Evolutionary conservation across 2,113 vertebrate species (phyloP).

Genomic region (Uria lomvia): DNA sequence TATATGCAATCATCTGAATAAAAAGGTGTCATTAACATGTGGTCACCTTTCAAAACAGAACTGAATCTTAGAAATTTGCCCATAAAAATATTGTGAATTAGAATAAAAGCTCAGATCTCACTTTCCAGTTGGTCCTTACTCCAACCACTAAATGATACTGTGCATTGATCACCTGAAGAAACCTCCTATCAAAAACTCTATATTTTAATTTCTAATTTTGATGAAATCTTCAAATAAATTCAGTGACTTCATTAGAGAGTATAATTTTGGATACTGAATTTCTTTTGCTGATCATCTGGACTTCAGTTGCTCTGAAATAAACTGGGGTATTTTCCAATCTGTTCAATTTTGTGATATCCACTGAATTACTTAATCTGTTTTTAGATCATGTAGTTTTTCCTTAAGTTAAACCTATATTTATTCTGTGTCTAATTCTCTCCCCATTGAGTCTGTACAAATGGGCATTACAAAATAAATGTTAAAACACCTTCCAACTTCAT

Average conservation of each 20-base stretch:
- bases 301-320: background rate
- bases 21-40: background rate
- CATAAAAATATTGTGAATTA: background rate
- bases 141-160: background rate
- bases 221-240: background rate
- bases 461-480: background rate
- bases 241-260: background rate
- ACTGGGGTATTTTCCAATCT: background rate
- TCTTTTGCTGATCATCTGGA: background rate
- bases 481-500: background rate
- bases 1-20: background rate
- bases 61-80: background rate
- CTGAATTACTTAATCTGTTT: background rate
- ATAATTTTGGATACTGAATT: background rate
- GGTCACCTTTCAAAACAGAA: background rate
- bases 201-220: background rate
- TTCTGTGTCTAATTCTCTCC: background rate
- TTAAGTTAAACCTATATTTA: background rate
- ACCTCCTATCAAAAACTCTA: background rate
- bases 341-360: background rate
- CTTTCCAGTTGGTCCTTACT: background rate
- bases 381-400: background rate
- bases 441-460: background rate
- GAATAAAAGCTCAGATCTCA: background rate
- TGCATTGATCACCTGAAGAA: background rate